Conservation (phyloP, 2,797 vertebrate genomes). For the Malurus splendens region DNA sequence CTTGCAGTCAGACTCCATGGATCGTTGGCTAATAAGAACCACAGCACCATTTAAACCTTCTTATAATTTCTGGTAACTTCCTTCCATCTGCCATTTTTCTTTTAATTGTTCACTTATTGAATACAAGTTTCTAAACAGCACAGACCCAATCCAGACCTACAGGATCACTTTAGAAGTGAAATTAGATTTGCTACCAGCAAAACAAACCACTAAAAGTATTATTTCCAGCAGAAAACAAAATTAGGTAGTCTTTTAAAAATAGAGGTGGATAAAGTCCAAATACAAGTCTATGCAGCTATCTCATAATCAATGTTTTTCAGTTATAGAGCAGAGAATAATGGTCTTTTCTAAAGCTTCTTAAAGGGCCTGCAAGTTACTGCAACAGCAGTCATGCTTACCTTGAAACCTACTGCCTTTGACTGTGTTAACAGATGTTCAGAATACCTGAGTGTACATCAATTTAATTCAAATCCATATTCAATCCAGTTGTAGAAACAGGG, state of each 20-base stretch:
- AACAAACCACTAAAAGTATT: not conserved
- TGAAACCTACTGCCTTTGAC: not conserved
- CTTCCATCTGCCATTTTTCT: not conserved
- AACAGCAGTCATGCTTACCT: not conserved
- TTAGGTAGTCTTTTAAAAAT: slow-evolving; percentile 1
- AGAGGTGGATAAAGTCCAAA: not conserved
- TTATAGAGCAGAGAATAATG: not conserved
- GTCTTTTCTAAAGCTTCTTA: not conserved
- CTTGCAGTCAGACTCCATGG: not conserved
- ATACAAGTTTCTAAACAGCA: not conserved
- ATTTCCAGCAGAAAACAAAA: slow-evolving; percentile 14
- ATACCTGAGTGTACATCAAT: not conserved
- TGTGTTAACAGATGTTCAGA: not conserved
- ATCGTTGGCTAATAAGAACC: not conserved
- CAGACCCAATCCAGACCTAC: not conserved
- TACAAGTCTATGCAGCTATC: not conserved
- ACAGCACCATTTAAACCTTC: not conserved
- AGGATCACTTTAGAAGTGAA: slow-evolving; percentile 2
- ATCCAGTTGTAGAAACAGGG: not conserved
- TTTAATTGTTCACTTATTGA: not conserved
- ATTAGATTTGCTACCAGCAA: slow-evolving; percentile 21
- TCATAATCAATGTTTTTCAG: not conserved
- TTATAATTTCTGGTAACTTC: slow-evolving; percentile 1
- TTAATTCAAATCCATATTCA: not conserved
- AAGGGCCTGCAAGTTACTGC: not conserved